These are phyloP conservation scores for Drosophila setosimentum DNA, from an alignment of 2,888 invertebrate species.

Conservation along the genomic window DNA sequence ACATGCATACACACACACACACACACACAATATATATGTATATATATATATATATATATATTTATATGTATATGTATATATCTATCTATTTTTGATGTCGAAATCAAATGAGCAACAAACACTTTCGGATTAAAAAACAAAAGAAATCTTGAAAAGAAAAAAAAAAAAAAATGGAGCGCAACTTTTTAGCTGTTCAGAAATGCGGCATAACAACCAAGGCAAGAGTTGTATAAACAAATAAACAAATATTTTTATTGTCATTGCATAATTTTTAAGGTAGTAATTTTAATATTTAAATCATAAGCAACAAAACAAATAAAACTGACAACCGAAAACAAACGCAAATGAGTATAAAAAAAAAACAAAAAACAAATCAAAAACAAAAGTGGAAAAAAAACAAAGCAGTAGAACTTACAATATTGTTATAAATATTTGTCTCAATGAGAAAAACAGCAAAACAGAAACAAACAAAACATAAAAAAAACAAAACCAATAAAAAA, in stretches of 20 bases:
- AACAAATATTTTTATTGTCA: conserved; percentile 75
- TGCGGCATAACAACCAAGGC: conserved; percentile 11
- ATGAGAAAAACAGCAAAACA: conserved; percentile 68
- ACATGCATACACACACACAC: conserved; percentile 23
- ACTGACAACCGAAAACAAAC: conserved; percentile 42
- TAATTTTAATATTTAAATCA: conserved; percentile 73
- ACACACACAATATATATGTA: conserved; percentile 15
- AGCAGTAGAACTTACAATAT: conserved; percentile 76
- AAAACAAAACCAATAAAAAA: conserved; percentile 54
- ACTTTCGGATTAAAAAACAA: conserved; percentile 31
- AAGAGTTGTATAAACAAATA: conserved; percentile 50
- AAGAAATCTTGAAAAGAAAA: conserved; percentile 1
- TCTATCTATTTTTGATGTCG: conserved; percentile 72
- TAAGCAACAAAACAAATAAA: conserved; percentile 68
- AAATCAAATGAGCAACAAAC: conserved; percentile 46
- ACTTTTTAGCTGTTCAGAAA: conserved; percentile 48
- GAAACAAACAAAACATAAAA: conserved; percentile 46
- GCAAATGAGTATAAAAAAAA: conserved; percentile 36
- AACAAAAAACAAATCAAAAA: conserved; percentile 14
- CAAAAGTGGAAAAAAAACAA: conserved; percentile 33
- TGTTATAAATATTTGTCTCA: conserved; percentile 81
- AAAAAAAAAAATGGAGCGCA: conserved; percentile 12
- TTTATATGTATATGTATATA: conserved; percentile 35
- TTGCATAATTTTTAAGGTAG: conserved; percentile 79
- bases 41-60: conserved; percentile 20